A percentile compares a stretch with the other conserved stretches of the same genome.
Evolutionary conservation across 2,113 vertebrate species (phyloP).

Genomic region (Syrmaticus mikado): DNA sequence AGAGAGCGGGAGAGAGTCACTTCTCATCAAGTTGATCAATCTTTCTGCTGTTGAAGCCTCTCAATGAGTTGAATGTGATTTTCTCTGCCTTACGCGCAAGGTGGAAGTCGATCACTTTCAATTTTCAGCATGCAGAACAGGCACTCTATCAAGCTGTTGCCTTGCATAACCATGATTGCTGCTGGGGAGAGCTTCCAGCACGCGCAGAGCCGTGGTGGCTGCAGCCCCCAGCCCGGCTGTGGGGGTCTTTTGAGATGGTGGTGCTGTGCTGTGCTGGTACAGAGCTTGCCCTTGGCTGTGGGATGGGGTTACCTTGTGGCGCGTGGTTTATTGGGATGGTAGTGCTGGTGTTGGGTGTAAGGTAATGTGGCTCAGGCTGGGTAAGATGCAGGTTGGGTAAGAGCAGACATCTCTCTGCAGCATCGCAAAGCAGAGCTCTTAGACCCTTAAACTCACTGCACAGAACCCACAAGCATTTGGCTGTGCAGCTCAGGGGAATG

Average conservation of each 20-base stretch:
- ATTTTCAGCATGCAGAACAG: conserved; percentile 60
- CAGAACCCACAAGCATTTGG: neutral
- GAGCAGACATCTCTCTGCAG: neutral
- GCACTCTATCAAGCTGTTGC: conserved; percentile 54
- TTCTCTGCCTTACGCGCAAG: conserved; percentile 44
- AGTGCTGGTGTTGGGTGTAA: neutral
- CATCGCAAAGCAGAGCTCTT: neutral
- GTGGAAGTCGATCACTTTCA: conserved; percentile 73
- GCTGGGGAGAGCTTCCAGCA: neutral
- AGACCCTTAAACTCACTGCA: rapidly evolving
- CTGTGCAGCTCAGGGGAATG: neutral
- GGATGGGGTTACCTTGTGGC: neutral
- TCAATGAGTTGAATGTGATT: conserved; percentile 74
- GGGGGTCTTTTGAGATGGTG: neutral
- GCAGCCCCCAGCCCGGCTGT: rapidly evolving
- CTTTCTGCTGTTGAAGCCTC: conserved; percentile 68
- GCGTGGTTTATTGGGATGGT: no score
- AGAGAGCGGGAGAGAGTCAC: conserved; percentile 30
- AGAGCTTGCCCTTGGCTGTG: neutral
- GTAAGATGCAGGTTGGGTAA: neutral
- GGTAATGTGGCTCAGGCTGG: neutral
- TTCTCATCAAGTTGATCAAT: conserved; percentile 73
- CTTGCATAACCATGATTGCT: conserved; percentile 46
- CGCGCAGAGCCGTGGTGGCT: neutral
- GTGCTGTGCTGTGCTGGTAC: no score